Percentiles rank a stretch among this genome's conserved stretches.
Evolutionary conservation across 1,140 invertebrate species (phyloP).

Genomic region (Papilio dardanus): DNA sequence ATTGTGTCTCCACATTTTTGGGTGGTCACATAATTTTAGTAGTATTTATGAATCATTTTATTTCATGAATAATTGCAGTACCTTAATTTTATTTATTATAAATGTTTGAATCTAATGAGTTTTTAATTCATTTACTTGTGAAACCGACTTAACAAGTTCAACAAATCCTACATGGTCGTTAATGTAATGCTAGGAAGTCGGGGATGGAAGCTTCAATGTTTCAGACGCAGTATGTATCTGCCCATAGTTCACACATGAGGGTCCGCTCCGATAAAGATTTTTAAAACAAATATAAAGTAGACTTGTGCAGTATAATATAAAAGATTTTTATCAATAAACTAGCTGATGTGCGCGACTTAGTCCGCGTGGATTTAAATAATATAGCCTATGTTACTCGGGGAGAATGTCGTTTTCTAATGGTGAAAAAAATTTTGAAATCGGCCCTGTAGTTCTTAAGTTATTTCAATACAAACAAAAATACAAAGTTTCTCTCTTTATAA

Average conservation of each 20-base stretch:
- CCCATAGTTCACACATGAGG: too few species aligned
- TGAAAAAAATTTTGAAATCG: too few species aligned
- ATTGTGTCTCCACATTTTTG: background rate
- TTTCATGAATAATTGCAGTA: background rate
- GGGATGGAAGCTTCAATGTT: background rate
- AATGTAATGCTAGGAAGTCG: background rate
- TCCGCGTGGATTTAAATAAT: too few species aligned
- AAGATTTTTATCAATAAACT: background rate
- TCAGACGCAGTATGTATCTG: background rate
- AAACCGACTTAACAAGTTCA: background rate
- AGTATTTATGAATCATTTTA: background rate
- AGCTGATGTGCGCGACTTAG: too few species aligned
- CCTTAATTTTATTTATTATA: constrained; percentile 18
- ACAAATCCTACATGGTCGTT: background rate
- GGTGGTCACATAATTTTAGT: background rate
- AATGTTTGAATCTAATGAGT: background rate
- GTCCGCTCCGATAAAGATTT: background rate
- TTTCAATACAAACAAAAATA: too few species aligned
- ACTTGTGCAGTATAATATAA: background rate
- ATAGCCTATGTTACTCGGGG: too few species aligned
- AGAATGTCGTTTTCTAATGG: too few species aligned
- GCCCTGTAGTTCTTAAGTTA: too few species aligned
- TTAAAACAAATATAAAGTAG: too few species aligned
- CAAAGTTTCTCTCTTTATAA: too few species aligned
- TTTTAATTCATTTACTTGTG: background rate